These are phyloP conservation scores for Pteropus rufus DNA, from an alignment of 2,797 vertebrate species.

Conservation along the genomic window DNA sequence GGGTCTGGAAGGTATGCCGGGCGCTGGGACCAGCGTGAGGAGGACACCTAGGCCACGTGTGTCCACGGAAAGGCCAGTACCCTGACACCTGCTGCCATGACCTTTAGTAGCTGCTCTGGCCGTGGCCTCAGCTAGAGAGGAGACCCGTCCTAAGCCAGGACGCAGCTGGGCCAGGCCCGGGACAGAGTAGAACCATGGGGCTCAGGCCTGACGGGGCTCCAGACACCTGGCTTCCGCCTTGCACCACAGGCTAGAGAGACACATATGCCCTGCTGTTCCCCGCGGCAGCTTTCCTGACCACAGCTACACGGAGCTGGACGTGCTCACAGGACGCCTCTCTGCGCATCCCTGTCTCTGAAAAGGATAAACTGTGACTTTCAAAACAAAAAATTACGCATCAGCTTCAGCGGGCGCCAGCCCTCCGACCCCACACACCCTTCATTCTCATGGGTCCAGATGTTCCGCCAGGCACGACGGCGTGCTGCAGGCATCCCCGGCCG, in stretches of 20 bases:
- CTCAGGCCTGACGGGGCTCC: background rate
- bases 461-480: rapidly evolving
- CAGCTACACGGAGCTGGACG: rapidly evolving
- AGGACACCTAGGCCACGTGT: background rate
- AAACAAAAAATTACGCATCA: background rate
- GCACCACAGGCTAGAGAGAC: background rate
- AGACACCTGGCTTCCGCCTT: background rate
- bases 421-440: background rate
- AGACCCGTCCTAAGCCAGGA: background rate
- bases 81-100: rapidly evolving
- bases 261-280: rapidly evolving
- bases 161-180: background rate
- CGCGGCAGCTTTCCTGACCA: background rate
- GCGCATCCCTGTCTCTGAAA: background rate
- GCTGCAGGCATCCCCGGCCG: background rate
- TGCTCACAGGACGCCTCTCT: background rate
- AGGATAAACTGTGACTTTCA: background rate
- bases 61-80: rapidly evolving
- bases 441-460: background rate
- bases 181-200: background rate
- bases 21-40: background rate
- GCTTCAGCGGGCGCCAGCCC: background rate
- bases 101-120: background rate
- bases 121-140: background rate
- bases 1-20: background rate